These are phyloP conservation scores for Neopipo cinnamomea DNA, from an alignment of 2,113 vertebrate genomes.

Conservation along the genomic window DNA sequence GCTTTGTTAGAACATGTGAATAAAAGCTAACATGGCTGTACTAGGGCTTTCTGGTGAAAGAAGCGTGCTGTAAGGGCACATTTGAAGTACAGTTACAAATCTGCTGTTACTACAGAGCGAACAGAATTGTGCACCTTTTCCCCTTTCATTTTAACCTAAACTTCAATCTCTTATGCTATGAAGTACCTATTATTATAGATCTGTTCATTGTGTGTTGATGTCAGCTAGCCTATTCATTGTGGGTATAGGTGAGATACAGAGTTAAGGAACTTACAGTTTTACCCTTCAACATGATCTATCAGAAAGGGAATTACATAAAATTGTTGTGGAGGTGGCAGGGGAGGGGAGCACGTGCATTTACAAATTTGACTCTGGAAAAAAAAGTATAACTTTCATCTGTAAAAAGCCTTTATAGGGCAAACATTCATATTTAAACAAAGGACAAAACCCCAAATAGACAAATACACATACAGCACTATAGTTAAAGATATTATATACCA, in stretches of 20 bases:
- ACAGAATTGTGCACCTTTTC: background rate
- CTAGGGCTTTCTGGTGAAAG: background rate
- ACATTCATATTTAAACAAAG: background rate
- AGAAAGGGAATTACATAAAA: background rate
- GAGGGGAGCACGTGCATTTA: background rate
- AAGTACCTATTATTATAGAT: background rate
- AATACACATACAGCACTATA: background rate
- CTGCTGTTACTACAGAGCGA: background rate
- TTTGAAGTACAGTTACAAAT: background rate
- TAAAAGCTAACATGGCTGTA: background rate
- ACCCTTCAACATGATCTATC: background rate
- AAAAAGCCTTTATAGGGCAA: background rate
- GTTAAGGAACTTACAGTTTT: background rate
- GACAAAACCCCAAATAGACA: background rate
- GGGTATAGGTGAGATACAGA: background rate
- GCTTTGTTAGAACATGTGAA: background rate
- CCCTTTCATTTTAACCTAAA: background rate
- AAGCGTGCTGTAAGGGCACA: background rate
- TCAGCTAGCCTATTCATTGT: background rate
- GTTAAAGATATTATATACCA: background rate
- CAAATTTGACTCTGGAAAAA: background rate
- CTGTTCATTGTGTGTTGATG: background rate
- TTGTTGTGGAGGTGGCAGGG: background rate
- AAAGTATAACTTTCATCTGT: background rate
- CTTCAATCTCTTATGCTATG: fast-evolving